Evolutionary conservation across 2,113 vertebrate species (phyloP), one percentile per base, ranked within the genome.

Genomic region (Mobula hypostoma): DNA sequence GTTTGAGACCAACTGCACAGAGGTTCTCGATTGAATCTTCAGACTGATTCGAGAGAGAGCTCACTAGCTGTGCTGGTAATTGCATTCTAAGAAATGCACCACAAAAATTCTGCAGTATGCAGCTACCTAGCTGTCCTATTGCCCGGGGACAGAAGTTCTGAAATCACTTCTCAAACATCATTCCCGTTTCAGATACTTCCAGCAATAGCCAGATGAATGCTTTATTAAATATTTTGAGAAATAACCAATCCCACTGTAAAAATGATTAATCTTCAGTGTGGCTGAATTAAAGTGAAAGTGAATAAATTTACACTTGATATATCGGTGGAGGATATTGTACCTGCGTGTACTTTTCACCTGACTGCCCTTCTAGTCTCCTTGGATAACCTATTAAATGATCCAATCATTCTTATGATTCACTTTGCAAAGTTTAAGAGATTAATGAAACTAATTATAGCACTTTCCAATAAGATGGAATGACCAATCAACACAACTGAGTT

Each of bases 381-480:
- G 61, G 29, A 90, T 61, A 66, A 68, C n/a, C 66, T 90, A 19
- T 90, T 66, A 66, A 12, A 90, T n/a, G 66, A 19, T 17, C 29
- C 61, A 90, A 66, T 66, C 61, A 90, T 90, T 66, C 85, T 90
- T 32, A 32, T 66, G n/a, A 61, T 68, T 32, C 85, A 63, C 83
- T 12, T 58, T 88, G 83, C 48, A 63, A 82, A 82, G n/a, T 77
- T 29, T 63, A 29, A 15, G 58, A 88, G 83, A 88, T 88, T 88
- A 90, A 90, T 90, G 58, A 90, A 90, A 66, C 85, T 90, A 90
- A 68, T 90, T 90, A 90, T 36, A 90, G 61, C 2, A 6, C 85
- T 66, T 90, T 90, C 85, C 15, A 90, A 17, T 66, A 90, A 90
- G n/a, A 90, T 90, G 85, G 85, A 90, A 68, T 19, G 61, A 90